Base-by-base conservation (phyloP, 2,113 vertebrate species). In the Probosciger aterrimus region DNA sequence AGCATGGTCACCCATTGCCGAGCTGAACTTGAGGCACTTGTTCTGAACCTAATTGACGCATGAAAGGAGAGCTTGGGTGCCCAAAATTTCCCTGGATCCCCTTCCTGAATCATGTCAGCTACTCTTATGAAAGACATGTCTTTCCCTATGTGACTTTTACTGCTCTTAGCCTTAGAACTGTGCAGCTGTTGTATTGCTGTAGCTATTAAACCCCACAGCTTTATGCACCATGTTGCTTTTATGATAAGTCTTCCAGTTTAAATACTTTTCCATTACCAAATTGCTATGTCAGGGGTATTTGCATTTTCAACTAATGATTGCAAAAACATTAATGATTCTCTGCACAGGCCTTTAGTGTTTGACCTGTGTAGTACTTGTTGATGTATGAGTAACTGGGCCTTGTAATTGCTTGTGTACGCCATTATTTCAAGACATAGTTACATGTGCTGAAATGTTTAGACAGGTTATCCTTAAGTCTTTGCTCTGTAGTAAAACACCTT, bases 1-100 rank as follows among this genome's bases (percentile, higher is more conserved):
- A 46, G 4, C 1, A 0, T 5, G 11, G 17, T 31, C 0, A 0
- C 18, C 14, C 41, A 6, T 9, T 47, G 37, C 53, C 5, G 4
- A 19, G 4, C 10, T 37, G 46, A 75, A 35, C 33, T 17, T 18
- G 22, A 70, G 24, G 5, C 9, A 4, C 20, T 62, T 70, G 19
- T 46, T 43, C 23, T 30, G 16, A 55, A 46, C 2, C 2, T 6
- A 8, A 22, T 65, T 50, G 28, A 22, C 5, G 11, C 7, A 2
- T 3, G 3, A 80, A 43, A 90, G 14, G 33, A 41, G 13, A 18
- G 16, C 18, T 71, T 5, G 2, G 2, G 11, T 70, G 23, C 19
- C 18, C 65, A 15, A 14, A 39, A 27, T 41, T 92, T 79, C 5
- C 20, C 37, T 44, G 10, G 2, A 15, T 44, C 3, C 6, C 17